Evolutionary conservation across 1,140 invertebrate genomes (phyloP).

Genomic region (Drosophila kikkawai): DNA sequence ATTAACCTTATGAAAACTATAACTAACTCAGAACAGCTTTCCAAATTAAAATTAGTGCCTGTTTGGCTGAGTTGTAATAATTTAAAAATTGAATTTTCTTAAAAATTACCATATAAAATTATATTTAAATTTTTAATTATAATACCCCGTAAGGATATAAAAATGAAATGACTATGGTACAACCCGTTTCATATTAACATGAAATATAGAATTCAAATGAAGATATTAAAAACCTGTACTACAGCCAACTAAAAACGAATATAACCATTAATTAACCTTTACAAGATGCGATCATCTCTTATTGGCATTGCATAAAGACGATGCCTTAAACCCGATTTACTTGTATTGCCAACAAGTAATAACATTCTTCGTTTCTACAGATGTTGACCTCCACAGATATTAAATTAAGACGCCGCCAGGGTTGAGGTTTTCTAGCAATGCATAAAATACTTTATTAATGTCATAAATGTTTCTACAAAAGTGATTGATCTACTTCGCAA

Average conservation of each 20-base stretch:
- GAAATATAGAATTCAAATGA: background rate
- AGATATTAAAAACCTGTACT: constrained; percentile 2
- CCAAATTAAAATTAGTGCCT: too few relatives aligned
- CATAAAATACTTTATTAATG: constrained; percentile 72
- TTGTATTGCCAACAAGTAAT: background rate
- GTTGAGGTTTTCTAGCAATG: constrained; percentile 60
- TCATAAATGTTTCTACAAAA: constrained; percentile 71
- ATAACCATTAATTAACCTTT: constrained; percentile 21
- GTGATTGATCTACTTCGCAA: constrained; percentile 61
- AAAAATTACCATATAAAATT: too few relatives aligned
- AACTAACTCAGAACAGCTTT: too few relatives aligned
- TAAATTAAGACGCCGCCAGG: constrained; percentile 2
- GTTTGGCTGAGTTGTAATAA: too few relatives aligned
- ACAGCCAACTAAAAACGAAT: background rate
- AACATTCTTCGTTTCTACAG: constrained; percentile 1
- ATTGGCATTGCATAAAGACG: background rate
- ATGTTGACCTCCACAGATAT: constrained; percentile 2
- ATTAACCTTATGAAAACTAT: too few relatives aligned
- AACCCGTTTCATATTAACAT: background rate
- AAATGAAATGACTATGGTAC: background rate
- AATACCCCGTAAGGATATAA: background rate
- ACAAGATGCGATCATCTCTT: constrained; percentile 2
- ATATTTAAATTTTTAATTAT: too few relatives aligned
- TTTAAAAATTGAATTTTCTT: too few relatives aligned
- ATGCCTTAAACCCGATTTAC: constrained; percentile 18